A percentile compares a stretch with the other conserved stretches of the same genome.
Conservation (phyloP, 2,888 invertebrate genomes). For the Octonoba sinensis region DNA sequence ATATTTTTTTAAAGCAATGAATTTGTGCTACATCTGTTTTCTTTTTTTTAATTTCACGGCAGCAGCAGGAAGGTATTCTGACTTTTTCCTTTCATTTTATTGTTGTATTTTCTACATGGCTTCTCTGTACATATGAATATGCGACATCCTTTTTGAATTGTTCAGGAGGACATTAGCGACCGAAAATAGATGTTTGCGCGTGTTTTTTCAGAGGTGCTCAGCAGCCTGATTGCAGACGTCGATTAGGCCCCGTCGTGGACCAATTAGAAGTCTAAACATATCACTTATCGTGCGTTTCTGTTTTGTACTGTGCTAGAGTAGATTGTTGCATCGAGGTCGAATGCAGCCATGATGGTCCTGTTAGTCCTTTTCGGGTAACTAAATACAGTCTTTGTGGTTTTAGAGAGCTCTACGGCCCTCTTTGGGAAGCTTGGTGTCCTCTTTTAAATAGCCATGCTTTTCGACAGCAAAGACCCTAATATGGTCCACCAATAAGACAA, state of each 20-base stretch:
- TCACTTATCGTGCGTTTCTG: conserved; percentile 24
- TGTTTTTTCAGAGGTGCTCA: conserved; percentile 41
- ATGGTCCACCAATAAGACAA: too few species aligned
- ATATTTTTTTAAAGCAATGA: too few species aligned
- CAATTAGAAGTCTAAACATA: conserved; percentile 57
- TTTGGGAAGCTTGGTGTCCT: too few species aligned
- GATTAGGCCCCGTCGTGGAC: conserved; percentile 52
- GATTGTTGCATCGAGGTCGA: too few species aligned
- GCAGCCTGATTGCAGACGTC: conserved; percentile 41
- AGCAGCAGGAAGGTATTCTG: not conserved
- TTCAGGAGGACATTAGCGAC: conserved; percentile 4
- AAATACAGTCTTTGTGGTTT: too few species aligned
- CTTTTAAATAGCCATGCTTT: too few species aligned
- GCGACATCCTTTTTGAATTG: conserved; percentile 3
- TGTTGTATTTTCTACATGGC: not conserved
- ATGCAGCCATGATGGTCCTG: too few species aligned
- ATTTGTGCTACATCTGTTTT: too few species aligned
- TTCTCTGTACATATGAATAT: not conserved
- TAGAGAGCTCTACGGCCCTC: too few species aligned
- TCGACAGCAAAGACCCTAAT: too few species aligned
- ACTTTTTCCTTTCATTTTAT: not conserved
- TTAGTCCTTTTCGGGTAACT: too few species aligned
- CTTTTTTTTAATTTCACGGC: too few species aligned
- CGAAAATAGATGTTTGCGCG: not conserved
- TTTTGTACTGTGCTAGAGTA: conserved; percentile 1